Evolutionary conservation across 2,888 invertebrate species (phyloP), one percentile per base, ranked within the genome.

Genomic region (Cyclophora punctaria): DNA sequence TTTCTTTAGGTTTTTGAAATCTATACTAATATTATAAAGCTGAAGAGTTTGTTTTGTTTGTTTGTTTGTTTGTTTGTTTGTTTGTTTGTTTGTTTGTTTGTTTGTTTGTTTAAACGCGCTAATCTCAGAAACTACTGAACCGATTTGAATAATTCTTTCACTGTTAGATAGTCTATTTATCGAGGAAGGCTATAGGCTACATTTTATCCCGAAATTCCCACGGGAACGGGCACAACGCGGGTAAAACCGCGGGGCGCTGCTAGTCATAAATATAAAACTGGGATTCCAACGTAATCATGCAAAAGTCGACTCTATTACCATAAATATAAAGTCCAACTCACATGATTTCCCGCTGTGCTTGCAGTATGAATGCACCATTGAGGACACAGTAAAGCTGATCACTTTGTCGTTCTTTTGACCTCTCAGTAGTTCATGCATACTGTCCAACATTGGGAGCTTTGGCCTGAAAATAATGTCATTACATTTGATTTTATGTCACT

Each of bases 351-450:
- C 82, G 49, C 83, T 85, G 47, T 86, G 80, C 52, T 77, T 83
- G 60, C 89, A 89, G 53, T 89, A 89, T 0, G 89, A 89, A 50
- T 89, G 89, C 3, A 86, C 77, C 89, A 89, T 88, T 2, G 89
- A 87, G 0, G 89, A 89, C 0, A 82, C 86, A 0, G 89, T 85
- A 60, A 89, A 87, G 56, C 85, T 87, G 56, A 89, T 73, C 1
- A 82, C 76, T 67, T 84, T 85, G 48, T 89, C 85, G 46, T 81
- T 78, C 50, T 71, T 79, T 51, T 83, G 79, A 7, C 72, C 71
- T 42, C 69, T 69, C 0, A 89, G 66, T 3, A 89, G 57, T 49
- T 88, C 82, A 3, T 83, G 57, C 83, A 88, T 89, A 47, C 87
- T 89, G 4, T 73, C 68, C 33, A 89, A 59, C 89, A 88, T 89